Percentiles rank a stretch among this genome's conserved stretches.
These are phyloP conservation scores for Polietes domitor DNA, from an alignment of 2,888 invertebrate species.

Conservation along the genomic window DNA sequence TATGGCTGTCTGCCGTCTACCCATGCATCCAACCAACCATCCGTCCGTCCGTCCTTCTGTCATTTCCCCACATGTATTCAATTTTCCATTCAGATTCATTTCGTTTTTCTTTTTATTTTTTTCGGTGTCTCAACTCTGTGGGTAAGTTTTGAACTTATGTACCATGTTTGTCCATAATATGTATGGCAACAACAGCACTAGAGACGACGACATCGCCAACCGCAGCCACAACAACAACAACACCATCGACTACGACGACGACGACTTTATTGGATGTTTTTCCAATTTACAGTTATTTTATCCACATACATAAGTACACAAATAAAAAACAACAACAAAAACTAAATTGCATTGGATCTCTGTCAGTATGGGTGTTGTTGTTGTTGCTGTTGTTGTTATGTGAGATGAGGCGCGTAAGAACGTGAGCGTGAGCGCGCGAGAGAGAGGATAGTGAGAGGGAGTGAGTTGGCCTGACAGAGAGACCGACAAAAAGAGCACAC, in stretches of 20 bases:
- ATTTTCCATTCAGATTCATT: slow-evolving; percentile 44
- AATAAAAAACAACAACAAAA: background rate
- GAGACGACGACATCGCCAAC: background rate
- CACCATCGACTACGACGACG: background rate
- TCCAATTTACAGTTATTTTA: slow-evolving; percentile 54
- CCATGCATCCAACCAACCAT: background rate
- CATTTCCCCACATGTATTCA: background rate
- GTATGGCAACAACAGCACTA: slow-evolving; percentile 35
- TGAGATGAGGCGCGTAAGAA: background rate
- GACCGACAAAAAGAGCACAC: background rate
- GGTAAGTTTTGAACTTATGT: slow-evolving; percentile 49
- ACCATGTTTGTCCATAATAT: slow-evolving; percentile 24
- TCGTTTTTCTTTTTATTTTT: slow-evolving; percentile 10
- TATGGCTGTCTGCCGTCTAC: background rate
- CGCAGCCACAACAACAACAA: background rate
- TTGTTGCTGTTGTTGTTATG: background rate
- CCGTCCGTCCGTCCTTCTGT: slow-evolving; percentile 5
- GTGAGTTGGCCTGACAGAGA: background rate
- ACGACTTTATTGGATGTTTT: slow-evolving; percentile 38
- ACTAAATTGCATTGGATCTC: slow-evolving; percentile 28
- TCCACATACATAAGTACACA: slow-evolving; percentile 2
- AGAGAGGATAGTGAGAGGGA: background rate
- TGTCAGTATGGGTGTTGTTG: background rate
- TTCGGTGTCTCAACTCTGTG: slow-evolving; percentile 4
- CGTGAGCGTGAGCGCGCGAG: background rate